Evolutionary conservation across 2,797 vertebrate genomes (phyloP), one percentile per base, ranked within the genome.

Genomic region (Setipinna tenuifilis): DNA sequence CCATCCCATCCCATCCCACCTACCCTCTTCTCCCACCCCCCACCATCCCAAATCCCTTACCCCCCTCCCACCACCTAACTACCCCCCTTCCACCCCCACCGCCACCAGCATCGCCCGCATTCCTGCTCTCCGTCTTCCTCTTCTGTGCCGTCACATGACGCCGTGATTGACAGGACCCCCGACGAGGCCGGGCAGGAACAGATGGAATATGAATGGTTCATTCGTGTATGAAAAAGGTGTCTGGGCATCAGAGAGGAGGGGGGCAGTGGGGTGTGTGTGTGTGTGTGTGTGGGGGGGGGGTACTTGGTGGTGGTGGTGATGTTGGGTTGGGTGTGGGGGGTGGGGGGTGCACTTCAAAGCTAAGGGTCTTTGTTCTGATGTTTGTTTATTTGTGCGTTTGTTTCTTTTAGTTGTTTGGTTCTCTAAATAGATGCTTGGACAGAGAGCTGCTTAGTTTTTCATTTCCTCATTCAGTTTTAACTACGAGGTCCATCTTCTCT

Each of bases 121-220:
- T 54, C 50, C 50, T 54, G 50, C 61, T 28, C 19, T 19, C 28
- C 81, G 6, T 14, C 95, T 95, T 94, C 94, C 95, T 31, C 86
- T 90, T 88, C 85, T 57, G 87, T 78, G 35, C 68, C 95, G 96
- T 98, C 98, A 98, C 97, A 97, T 96, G 96, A 96, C 94, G 92
- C 90, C 92, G 96, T 97, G 97, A 98, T 98, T 98, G 98, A 98
- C 97, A 98, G 97, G 95, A 95, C 97, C 97, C 97, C 97, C 96
- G 96, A 97, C 95, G 97, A 98, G 96, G 97, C 96, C 96, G 96
- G 94, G 93, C 94, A 96, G 96, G 95, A 96, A 97, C 97, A 98
- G 98, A 99, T 98, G 97, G 98, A 98, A 98, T 96, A 97, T 97
- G 96, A 97, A 97, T 96, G 96, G 96, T 96, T 98, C 97, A 97